Conservation (phyloP, 2,113 vertebrate species). For the Pelecanus crispus region DNA sequence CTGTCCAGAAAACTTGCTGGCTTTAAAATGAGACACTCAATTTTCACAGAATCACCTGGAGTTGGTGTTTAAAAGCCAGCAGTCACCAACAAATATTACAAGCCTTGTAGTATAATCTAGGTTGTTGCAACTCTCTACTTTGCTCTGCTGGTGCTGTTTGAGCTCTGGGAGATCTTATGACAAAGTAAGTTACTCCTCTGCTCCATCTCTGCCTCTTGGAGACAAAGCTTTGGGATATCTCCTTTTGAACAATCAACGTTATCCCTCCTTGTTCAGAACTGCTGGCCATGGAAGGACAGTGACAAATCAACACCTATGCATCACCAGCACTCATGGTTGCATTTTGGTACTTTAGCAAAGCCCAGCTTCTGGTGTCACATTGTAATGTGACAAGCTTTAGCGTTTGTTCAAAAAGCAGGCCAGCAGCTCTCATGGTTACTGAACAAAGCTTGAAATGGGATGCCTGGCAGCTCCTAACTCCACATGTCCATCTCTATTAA, state of each 20-base stretch:
- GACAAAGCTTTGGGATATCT: background rate
- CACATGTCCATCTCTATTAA: rapidly evolving
- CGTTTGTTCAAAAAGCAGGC: background rate
- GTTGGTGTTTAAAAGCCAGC: background rate
- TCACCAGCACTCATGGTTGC: background rate
- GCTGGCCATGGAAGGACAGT: background rate
- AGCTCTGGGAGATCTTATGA: background rate
- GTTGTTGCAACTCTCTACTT: background rate
- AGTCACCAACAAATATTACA: background rate
- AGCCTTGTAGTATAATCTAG: background rate
- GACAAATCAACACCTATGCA: background rate
- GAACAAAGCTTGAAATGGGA: background rate
- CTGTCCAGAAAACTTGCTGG: background rate
- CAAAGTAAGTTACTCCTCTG: background rate
- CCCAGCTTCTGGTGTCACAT: background rate
- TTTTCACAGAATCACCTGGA: background rate
- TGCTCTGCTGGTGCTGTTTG: background rate
- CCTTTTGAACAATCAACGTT: background rate
- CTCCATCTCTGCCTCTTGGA: background rate
- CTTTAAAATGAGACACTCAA: background rate
- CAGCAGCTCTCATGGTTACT: background rate
- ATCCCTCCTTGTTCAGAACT: background rate
- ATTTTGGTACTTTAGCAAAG: background rate
- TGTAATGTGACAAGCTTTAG: background rate
- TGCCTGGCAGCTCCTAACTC: background rate